phyloP scores from a whole-genome alignment of 2,888 invertebrate species.

The Oligia latruncula region DNA sequence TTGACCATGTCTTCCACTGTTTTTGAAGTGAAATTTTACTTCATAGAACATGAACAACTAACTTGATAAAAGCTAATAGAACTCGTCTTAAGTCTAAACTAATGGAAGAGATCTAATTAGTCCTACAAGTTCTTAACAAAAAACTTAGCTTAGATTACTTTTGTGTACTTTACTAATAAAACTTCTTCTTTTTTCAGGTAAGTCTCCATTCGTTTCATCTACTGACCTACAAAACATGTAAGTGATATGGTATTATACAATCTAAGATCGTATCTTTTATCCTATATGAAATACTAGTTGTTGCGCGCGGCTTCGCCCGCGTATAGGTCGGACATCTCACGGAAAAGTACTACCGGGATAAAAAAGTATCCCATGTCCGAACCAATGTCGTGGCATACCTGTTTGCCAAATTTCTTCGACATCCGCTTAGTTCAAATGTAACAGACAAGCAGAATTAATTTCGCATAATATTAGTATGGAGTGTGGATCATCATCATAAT shows the following conservation, averaged over 20 bases:
- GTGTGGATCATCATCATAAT: too few relatives aligned
- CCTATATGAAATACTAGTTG: neutral
- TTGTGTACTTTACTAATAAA: slow-evolving; percentile 44
- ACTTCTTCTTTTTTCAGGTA: slow-evolving; percentile 58
- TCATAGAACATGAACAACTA: neutral
- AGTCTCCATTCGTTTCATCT: slow-evolving; percentile 24
- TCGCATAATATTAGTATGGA: too few relatives aligned
- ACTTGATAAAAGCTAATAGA: neutral
- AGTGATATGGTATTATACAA: slow-evolving; percentile 3
- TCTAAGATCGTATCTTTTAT: neutral
- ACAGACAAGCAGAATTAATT: too few relatives aligned
- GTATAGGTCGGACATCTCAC: too few relatives aligned
- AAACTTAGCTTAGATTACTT: neutral
- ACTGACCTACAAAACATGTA: slow-evolving; percentile 5
- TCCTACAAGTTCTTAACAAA: neutral
- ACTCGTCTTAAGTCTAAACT: neutral
- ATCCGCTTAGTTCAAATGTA: too few relatives aligned
- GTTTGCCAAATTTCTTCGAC: too few relatives aligned
- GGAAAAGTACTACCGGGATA: too few relatives aligned
- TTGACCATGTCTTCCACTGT: neutral
- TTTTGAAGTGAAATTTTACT: neutral
- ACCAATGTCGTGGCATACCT: too few relatives aligned
- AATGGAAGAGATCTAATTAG: slow-evolving; percentile 14
- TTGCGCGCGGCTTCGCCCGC: too few relatives aligned
- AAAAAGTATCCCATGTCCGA: too few relatives aligned